These are phyloP conservation scores for Microcebus murinus DNA, from an alignment of 2,113 vertebrate genomes.

Conservation along the genomic window DNA sequence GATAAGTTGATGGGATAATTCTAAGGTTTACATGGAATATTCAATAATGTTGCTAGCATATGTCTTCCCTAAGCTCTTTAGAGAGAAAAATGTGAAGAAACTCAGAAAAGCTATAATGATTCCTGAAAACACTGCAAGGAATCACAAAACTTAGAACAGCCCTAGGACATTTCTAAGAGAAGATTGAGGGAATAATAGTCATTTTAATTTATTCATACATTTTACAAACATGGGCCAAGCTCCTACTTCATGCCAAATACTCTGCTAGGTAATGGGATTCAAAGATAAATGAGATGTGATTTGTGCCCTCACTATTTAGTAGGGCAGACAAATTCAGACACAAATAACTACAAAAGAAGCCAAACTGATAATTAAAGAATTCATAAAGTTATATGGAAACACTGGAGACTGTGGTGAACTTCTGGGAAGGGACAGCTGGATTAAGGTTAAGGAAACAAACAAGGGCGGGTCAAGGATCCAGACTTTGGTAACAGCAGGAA, in stretches of 20 bases:
- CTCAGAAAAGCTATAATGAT: neutral
- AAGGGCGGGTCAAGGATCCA: neutral
- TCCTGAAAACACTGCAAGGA: neutral
- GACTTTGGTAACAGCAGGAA: neutral
- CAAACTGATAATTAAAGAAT: neutral
- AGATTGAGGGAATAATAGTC: neutral
- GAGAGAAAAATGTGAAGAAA: slow-evolving; percentile 10
- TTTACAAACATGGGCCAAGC: neutral
- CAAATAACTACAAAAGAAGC: neutral
- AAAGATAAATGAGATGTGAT: neutral
- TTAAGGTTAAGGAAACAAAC: neutral
- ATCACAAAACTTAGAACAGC: neutral
- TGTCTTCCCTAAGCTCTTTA: neutral
- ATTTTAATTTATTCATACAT: neutral
- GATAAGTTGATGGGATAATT: neutral
- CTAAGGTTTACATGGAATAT: neutral
- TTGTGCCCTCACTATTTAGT: neutral
- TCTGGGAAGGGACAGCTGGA: neutral
- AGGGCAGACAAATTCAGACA: neutral
- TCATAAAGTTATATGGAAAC: neutral
- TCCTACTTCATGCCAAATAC: neutral
- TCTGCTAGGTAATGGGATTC: neutral
- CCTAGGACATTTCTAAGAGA: neutral
- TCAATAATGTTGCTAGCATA: neutral
- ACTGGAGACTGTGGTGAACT: neutral